A percentile compares a stretch with the other conserved stretches of the same genome.
Conservation (phyloP, 1,140 invertebrate species). For the Lutraria rhynchaena region DNA sequence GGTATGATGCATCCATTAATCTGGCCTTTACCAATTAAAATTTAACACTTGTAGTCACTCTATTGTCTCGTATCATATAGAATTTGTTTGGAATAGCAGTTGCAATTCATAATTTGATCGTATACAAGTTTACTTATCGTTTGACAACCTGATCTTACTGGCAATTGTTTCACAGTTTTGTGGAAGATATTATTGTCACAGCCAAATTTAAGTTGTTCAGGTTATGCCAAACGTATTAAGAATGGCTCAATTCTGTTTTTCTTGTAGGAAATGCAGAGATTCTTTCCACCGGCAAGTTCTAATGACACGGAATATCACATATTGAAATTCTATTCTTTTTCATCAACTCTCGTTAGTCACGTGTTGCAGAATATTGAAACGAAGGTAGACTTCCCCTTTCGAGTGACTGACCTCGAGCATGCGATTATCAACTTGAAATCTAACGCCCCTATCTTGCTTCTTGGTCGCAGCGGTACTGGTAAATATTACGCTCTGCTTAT, state of each 20-base stretch:
- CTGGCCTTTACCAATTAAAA: no score
- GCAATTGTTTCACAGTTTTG: no score
- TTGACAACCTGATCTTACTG: no score
- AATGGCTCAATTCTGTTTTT: no score
- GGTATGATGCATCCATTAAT: not conserved
- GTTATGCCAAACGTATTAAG: no score
- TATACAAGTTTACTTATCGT: no score
- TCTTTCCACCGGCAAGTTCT: slow-evolving; percentile 76
- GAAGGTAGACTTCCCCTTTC: slow-evolving; percentile 80
- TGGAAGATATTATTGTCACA: no score
- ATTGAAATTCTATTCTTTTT: slow-evolving; percentile 80
- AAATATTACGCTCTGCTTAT: not conserved
- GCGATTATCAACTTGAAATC: slow-evolving; percentile 77
- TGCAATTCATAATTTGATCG: no score
- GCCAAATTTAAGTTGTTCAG: no score
- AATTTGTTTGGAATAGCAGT: no score
- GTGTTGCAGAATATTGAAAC: slow-evolving; percentile 69
- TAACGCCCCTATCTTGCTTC: slow-evolving; percentile 71
- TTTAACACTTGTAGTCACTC: no score
- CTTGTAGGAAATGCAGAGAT: slow-evolving; percentile 53
- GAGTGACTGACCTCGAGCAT: slow-evolving; percentile 78
- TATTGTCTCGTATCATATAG: no score
- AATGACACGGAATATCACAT: slow-evolving; percentile 80
- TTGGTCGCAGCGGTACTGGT: slow-evolving; percentile 73
- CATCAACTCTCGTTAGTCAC: slow-evolving; percentile 73